Percentiles rank a stretch among this genome's conserved stretches.
Evolutionary conservation across 2,113 vertebrate species (phyloP).

Genomic region (Progne subis): DNA sequence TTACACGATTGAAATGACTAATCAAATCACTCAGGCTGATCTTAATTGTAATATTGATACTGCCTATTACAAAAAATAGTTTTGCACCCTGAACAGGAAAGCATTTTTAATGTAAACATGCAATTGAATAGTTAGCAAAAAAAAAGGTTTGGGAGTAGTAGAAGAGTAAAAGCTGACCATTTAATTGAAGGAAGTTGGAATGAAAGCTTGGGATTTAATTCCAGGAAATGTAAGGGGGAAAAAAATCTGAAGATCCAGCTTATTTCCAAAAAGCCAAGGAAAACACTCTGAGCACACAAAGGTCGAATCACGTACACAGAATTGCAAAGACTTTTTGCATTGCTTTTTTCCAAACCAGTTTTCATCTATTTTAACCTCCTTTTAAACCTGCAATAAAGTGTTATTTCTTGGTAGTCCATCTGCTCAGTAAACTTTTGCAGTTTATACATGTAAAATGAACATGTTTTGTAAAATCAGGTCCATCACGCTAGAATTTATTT

Average conservation of each 20-base stretch:
- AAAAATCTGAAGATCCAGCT: neutral
- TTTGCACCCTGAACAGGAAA: neutral
- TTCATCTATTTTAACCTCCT: neutral
- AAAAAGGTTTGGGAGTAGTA: neutral
- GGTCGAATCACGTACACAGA: neutral
- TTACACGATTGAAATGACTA: neutral
- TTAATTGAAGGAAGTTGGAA: constrained; percentile 39
- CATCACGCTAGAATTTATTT: neutral
- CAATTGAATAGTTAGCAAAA: constrained; percentile 1
- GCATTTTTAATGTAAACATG: neutral
- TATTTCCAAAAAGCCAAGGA: neutral
- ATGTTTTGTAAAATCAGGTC: neutral
- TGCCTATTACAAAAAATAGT: neutral
- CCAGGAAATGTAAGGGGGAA: neutral
- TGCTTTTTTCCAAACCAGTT: neutral
- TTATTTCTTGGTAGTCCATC: neutral
- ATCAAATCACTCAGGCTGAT: neutral
- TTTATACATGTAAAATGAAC: neutral
- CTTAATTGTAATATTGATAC: neutral
- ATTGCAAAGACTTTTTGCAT: neutral
- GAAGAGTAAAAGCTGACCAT: neutral
- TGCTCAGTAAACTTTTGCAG: neutral
- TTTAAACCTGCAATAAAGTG: neutral
- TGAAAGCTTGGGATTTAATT: constrained; percentile 15
- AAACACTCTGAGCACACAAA: neutral